phyloP scores from a whole-genome alignment of 1,140 invertebrate genomes.

The Brachionus sp. region DNA sequence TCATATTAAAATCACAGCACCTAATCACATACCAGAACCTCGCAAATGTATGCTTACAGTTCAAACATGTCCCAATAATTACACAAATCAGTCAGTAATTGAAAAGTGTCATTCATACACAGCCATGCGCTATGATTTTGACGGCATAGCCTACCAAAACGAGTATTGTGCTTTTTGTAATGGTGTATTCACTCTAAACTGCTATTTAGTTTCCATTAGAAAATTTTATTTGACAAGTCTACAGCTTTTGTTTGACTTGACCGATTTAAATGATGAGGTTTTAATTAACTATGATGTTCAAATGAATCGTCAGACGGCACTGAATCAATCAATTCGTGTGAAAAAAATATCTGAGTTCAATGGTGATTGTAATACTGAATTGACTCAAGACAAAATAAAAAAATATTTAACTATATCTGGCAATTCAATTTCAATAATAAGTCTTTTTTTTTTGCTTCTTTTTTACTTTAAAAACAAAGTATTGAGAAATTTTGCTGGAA shows the following conservation, averaged over 20 bases:
- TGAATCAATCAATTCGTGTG: not conserved
- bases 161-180: not conserved
- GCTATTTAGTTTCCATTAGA: not conserved
- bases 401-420: not conserved
- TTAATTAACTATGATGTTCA: not conserved
- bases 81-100: not conserved
- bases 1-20: not conserved
- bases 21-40: not conserved
- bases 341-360: not conserved
- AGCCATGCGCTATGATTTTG: not conserved
- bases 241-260: conserved; percentile 6
- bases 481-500: not conserved
- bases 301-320: not conserved
- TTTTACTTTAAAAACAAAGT: not conserved
- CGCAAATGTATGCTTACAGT: not conserved
- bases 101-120: not conserved
- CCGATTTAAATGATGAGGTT: not conserved
- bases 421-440: not conserved
- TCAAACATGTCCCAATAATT: not conserved
- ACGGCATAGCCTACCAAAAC: not conserved
- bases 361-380: not conserved
- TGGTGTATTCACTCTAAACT: not conserved
- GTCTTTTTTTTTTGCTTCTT: not conserved
- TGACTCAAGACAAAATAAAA: not conserved
- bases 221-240: conserved; percentile 1